Percentiles rank a stretch among this genome's conserved stretches.
phyloP scores from a whole-genome alignment of 2,797 vertebrate species.

The Peromyscus melanophrys region DNA sequence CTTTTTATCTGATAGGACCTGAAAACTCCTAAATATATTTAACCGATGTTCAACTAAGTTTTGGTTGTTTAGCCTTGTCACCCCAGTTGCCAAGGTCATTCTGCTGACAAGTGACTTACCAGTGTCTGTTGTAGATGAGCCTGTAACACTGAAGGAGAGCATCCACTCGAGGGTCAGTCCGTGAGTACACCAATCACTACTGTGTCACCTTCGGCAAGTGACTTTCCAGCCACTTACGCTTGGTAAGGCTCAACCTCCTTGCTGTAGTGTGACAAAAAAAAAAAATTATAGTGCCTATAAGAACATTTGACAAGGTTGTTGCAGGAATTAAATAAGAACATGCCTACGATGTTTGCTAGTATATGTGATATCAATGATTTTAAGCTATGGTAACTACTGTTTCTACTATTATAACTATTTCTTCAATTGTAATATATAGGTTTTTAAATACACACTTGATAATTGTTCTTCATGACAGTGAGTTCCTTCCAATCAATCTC shows the following conservation, averaged over 20 bases:
- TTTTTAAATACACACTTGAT: slow-evolving; percentile 12
- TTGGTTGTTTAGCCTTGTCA: slow-evolving; percentile 51
- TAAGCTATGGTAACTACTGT: not conserved
- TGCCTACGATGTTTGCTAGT: not conserved
- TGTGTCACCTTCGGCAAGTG: slow-evolving; percentile 35
- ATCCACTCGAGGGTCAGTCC: not conserved
- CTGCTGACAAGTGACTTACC: slow-evolving; percentile 46
- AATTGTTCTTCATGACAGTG: not conserved
- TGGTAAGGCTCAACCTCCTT: slow-evolving; percentile 45
- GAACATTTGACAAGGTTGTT: not conserved
- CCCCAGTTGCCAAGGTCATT: slow-evolving; percentile 51
- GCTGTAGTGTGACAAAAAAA: not conserved
- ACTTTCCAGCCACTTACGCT: not conserved
- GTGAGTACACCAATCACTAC: not conserved
- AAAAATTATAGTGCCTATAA: not conserved
- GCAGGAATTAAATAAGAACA: not conserved
- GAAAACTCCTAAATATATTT: slow-evolving; percentile 66
- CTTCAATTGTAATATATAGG: not conserved
- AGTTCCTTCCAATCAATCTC: not conserved
- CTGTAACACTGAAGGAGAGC: not conserved
- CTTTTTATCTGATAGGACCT: slow-evolving; percentile 38
- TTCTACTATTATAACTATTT: not conserved
- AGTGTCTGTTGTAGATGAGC: not conserved
- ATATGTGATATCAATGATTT: slow-evolving; percentile 15
- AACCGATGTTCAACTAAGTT: slow-evolving; percentile 71